Conservation (phyloP, 2,888 invertebrate genomes). For the Eurytoma californica region DNA sequence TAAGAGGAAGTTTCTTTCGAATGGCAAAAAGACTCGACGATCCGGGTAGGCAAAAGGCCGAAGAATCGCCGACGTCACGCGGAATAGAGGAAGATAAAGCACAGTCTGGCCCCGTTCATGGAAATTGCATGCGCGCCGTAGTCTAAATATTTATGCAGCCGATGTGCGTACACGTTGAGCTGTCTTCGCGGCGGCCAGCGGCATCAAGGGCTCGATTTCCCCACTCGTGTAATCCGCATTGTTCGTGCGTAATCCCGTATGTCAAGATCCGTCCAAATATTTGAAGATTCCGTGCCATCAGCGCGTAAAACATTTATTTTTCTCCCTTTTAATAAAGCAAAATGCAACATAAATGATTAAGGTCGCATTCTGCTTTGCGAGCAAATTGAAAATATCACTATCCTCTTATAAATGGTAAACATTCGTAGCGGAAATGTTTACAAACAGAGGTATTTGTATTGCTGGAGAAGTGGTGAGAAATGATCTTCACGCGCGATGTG, state of each 20-base stretch:
- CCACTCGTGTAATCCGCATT: constrained; percentile 28
- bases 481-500: constrained; percentile 13
- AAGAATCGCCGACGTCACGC: constrained; percentile 29
- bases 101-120: constrained; percentile 56
- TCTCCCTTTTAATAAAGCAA: too few species aligned
- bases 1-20: neutral
- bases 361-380: neutral
- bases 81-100: constrained; percentile 35
- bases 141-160: constrained; percentile 64
- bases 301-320: too few species aligned
- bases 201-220: constrained; percentile 23
- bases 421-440: too few species aligned
- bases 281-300: too few species aligned
- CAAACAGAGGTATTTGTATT: neutral
- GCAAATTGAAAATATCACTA: neutral
- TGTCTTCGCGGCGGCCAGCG: constrained; percentile 6
- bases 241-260: constrained; percentile 14
- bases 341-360: neutral
- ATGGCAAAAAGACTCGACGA: neutral
- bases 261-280: neutral
- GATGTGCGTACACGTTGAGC: constrained; percentile 7
- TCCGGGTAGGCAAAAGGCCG: neutral
- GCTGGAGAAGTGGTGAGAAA: neutral
- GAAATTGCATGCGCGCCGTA: constrained; percentile 55
- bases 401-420: too few species aligned